These are phyloP conservation scores for Trissolcus japonicus DNA, from an alignment of 2,888 invertebrate genomes.

Conservation along the genomic window DNA sequence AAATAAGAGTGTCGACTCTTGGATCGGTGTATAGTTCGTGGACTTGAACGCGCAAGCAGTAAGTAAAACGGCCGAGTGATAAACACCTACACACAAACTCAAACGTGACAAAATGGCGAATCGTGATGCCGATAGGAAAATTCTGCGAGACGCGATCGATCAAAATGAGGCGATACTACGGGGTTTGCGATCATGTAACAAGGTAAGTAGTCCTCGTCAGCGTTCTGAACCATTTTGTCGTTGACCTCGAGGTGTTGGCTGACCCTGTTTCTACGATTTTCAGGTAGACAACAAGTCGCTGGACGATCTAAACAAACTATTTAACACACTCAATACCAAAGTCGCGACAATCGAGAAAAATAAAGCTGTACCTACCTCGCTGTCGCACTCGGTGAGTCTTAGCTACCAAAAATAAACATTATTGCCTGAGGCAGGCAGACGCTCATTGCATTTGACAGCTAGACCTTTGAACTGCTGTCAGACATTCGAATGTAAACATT, in stretches of 20 bases:
- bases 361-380: constrained; percentile 19
- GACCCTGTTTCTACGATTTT: constrained; percentile 22
- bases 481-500: not conserved
- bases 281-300: constrained; percentile 45
- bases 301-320: constrained; percentile 55
- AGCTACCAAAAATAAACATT: constrained; percentile 6
- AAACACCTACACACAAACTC: constrained; percentile 46
- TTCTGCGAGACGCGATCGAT: constrained; percentile 51
- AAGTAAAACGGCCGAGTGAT: constrained; percentile 40
- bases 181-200: constrained; percentile 44
- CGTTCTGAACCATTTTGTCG: not conserved
- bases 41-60: constrained; percentile 11
- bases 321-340: constrained; percentile 51
- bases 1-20: not conserved
- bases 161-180: constrained; percentile 54
- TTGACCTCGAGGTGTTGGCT: not conserved
- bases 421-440: not conserved
- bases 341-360: constrained; percentile 44
- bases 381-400: constrained; percentile 44
- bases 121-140: constrained; percentile 42
- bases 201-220: constrained; percentile 29
- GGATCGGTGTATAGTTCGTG: constrained; percentile 6
- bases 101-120: constrained; percentile 54
- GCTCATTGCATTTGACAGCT: not conserved
- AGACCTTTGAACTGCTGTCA: constrained; percentile 11